Conservation (phyloP, 2,888 invertebrate species). For the Ophraella communa region DNA sequence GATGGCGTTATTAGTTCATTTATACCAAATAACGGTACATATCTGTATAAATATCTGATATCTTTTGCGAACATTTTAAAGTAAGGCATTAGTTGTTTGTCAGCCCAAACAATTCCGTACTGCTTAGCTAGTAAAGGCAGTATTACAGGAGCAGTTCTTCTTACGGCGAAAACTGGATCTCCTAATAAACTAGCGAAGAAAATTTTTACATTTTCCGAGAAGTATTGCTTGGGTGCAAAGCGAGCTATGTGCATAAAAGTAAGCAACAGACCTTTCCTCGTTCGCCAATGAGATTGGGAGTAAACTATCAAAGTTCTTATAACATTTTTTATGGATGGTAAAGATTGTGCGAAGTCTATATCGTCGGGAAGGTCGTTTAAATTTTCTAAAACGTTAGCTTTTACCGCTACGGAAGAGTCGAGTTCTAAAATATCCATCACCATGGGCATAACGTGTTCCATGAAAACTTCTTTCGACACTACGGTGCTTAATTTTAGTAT, state of each 20-base stretch:
- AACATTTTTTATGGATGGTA: conserved; percentile 48
- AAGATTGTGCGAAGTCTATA: conserved; percentile 46
- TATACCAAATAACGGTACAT: conserved; percentile 52
- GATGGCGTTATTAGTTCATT: conserved; percentile 53
- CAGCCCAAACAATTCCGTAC: conserved; percentile 54
- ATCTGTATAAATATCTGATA: conserved; percentile 51
- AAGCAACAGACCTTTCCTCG: conserved; percentile 51
- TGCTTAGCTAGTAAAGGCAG: conserved; percentile 53
- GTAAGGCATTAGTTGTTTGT: conserved; percentile 48
- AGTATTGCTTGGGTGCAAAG: conserved; percentile 50
- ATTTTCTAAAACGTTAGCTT: conserved; percentile 53
- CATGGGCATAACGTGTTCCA: conserved; percentile 50
- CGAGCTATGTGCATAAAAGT: conserved; percentile 52
- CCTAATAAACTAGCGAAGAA: conserved; percentile 52
- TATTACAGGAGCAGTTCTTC: conserved; percentile 53
- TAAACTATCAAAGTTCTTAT: conserved; percentile 50
- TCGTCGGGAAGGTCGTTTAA: conserved; percentile 51
- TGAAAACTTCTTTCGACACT: conserved; percentile 48
- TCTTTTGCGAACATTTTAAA: conserved; percentile 49
- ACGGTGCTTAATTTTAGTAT: conserved; percentile 48
- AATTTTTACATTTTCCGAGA: conserved; percentile 50
- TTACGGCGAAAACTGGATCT: conserved; percentile 53
- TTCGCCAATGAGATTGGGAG: conserved; percentile 54
- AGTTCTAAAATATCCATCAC: conserved; percentile 50
- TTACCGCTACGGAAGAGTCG: conserved; percentile 48